A percentile compares a stretch with the other conserved stretches of the same genome.
phyloP scores from a whole-genome alignment of 2,888 invertebrate species.

The Epinotia ramella region DNA sequence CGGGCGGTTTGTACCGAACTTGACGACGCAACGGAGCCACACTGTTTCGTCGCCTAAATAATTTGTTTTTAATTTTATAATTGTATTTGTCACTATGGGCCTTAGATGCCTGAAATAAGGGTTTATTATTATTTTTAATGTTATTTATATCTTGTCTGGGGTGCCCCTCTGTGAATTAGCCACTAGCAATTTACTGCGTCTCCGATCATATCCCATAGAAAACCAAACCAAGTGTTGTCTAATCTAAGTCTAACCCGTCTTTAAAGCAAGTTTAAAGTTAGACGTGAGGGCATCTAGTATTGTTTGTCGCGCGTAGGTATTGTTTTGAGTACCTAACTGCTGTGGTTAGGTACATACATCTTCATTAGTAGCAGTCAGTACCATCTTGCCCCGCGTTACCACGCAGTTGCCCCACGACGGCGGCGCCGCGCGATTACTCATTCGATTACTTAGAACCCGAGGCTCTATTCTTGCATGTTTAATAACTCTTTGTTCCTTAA shows the following conservation, averaged over 20 bases:
- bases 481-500: conserved; percentile 53
- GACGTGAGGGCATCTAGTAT: not conserved
- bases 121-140: no score
- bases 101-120: no score
- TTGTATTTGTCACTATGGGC: no score
- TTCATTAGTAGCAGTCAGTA: not conserved
- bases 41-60: no score
- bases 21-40: no score
- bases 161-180: no score
- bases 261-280: not conserved
- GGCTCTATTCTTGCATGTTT: conserved; percentile 47
- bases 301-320: not conserved
- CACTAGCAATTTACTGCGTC: conserved; percentile 5
- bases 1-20: no score
- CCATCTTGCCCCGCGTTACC: no score
- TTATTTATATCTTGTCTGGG: no score
- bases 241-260: no score
- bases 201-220: not conserved
- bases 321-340: not conserved
- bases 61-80: no score
- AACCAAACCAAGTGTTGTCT: not conserved
- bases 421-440: conserved; percentile 54
- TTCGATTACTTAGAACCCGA: conserved; percentile 54
- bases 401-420: conserved; percentile 30
- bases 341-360: not conserved